Conservation (phyloP, 2,888 invertebrate genomes). For the Spisula subtruncata region DNA sequence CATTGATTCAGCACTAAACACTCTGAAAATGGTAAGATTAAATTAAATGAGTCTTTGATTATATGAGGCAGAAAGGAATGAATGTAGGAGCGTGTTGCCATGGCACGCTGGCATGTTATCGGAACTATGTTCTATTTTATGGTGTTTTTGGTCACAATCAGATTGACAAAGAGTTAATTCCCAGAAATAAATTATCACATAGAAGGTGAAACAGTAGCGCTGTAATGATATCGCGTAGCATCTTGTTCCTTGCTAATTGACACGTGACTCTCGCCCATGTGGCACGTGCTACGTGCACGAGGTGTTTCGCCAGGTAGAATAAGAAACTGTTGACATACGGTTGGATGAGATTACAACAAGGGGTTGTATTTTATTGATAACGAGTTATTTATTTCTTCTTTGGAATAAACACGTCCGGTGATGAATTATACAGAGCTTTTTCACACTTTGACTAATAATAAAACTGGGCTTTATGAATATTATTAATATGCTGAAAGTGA, state of each 20-base stretch:
- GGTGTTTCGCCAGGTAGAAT: conserved; percentile 41
- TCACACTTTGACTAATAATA: conserved; percentile 28
- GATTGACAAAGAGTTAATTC: conserved; percentile 29
- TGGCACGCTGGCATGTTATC: conserved; percentile 18
- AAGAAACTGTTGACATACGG: conserved; percentile 32
- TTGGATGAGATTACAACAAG: conserved; percentile 3
- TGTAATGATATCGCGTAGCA: conserved; percentile 23
- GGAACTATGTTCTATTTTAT: conserved; percentile 42
- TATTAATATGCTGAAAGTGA: background rate
- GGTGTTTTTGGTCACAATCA: conserved; percentile 45
- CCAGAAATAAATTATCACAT: conserved; percentile 46
- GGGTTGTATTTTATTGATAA: conserved; percentile 41
- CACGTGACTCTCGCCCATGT: conserved; percentile 30
- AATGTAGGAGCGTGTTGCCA: conserved; percentile 23
- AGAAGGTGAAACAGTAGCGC: conserved; percentile 33
- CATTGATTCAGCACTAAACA: conserved; percentile 15
- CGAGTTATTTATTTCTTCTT: conserved; percentile 6
- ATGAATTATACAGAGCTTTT: conserved; percentile 14
- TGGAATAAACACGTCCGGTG: conserved; percentile 16
- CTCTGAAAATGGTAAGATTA: conserved; percentile 20
- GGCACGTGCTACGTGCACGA: conserved; percentile 33
- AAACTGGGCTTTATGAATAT: conserved; percentile 13
- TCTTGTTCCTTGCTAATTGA: conserved; percentile 43
- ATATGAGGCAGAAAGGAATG: background rate
- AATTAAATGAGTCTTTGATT: conserved; percentile 31